Evolutionary conservation across 2,888 invertebrate species (phyloP).

Genomic region (Eristalis pertinax): DNA sequence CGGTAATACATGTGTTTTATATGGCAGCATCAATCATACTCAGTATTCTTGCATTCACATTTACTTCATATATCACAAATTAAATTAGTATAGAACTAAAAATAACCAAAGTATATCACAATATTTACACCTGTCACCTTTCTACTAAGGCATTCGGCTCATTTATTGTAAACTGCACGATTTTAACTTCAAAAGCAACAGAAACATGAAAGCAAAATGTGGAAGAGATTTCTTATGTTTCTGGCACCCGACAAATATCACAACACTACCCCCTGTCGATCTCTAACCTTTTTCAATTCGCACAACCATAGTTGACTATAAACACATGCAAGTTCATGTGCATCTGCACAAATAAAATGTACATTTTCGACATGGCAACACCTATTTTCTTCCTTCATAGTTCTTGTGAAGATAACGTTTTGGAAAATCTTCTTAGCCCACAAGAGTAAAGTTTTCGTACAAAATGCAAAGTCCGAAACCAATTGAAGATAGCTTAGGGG

Average conservation of each 20-base stretch:
- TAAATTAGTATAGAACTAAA: no score
- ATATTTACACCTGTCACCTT: background rate
- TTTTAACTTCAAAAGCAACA: background rate
- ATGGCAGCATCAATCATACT: no score
- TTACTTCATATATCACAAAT: no score
- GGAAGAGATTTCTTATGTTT: background rate
- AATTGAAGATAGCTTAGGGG: slow-evolving; percentile 36
- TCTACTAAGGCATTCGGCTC: background rate
- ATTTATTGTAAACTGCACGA: background rate
- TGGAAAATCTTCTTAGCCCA: slow-evolving; percentile 2
- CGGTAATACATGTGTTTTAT: no score
- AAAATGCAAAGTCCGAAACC: slow-evolving; percentile 32
- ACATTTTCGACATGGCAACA: background rate
- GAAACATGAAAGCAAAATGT: background rate
- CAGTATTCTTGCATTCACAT: no score
- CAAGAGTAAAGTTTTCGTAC: slow-evolving; percentile 32
- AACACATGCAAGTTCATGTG: background rate
- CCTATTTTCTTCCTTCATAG: background rate
- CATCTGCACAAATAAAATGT: background rate
- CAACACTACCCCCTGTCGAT: background rate
- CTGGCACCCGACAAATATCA: no score
- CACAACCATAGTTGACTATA: background rate
- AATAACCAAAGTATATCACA: background rate
- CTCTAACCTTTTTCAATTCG: background rate
- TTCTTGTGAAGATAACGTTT: background rate